Base-by-base conservation (phyloP, 2,797 vertebrate genomes). In the Tadarida brasiliensis region DNA sequence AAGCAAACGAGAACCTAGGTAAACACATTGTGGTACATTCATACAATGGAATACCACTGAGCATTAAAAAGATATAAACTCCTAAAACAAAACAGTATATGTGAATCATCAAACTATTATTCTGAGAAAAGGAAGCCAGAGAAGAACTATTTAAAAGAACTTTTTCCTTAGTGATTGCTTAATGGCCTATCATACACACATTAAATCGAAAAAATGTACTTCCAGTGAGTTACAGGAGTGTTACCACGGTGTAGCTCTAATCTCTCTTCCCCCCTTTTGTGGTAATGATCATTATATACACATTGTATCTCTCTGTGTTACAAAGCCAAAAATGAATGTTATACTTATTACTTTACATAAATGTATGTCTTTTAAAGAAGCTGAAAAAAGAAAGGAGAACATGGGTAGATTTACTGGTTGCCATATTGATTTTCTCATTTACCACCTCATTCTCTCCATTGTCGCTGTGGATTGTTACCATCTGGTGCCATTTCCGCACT, bases 81-180 rank as follows among this genome's bases (percentile, higher is more conserved):
- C 2, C 3, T 65, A n/a, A 92, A 86, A 39, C 22, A 51, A 26
- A 44, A 74, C 5, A 30, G 1, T 15, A 67, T 26, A 19, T 3
- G 28, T 24, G n/a, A 49, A 54, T 59, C 9, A 77, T 89, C 22
- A 92, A 91, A 94, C 39, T 89, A 77, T 16, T 86, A 63, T 26
- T 73, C 70, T 70, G 44, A 96, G 56, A 73, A n/a, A 77, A 94
- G 84, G 35, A 65, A 82, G n/a, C 26, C 24, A 80, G 15, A 70
- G 35, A 61, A 16, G 61, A 63, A 24, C 20, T 78, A 35, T n/a
- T 59, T 78, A 7, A 56, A 65, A 51, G 8, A 89, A 3, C 24
- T 28, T 33, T 76, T 77, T 28, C 33, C 28, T 49, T 76, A 26
- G 70, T 5, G 1, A 35, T 63, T 76, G 22, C 33, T 67, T 67